Evolutionary conservation across 2,888 invertebrate genomes (phyloP).

Genomic region (Caradrina kadenii): DNA sequence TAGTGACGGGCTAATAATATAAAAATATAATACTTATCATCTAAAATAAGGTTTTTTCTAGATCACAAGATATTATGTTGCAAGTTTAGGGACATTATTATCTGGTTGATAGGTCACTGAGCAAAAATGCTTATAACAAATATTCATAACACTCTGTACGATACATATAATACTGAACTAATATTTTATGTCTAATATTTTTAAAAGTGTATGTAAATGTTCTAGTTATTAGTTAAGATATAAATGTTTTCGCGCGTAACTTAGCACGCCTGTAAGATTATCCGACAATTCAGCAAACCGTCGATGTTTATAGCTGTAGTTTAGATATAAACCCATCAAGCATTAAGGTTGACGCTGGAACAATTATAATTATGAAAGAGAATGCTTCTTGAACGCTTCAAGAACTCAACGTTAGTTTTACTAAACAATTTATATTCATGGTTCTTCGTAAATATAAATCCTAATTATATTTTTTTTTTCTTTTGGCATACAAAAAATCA

Average conservation of each 20-base stretch:
- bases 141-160: conserved; percentile 1
- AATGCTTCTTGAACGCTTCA: conserved; percentile 57
- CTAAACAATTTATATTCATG: not conserved
- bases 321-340: conserved; percentile 69
- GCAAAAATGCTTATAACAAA: conserved; percentile 31
- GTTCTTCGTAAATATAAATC: not conserved
- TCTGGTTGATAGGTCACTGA: conserved; percentile 28
- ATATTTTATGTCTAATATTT: conserved; percentile 30
- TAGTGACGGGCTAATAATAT: conserved; percentile 33
- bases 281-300: conserved; percentile 84
- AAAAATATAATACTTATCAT: conserved; percentile 20
- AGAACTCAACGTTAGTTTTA: conserved; percentile 43
- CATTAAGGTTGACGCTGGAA: conserved; percentile 89
- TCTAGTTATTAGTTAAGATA: not conserved
- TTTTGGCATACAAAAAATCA: not conserved
- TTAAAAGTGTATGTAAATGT: conserved; percentile 1
- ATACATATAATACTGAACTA: not conserved
- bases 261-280: conserved; percentile 45
- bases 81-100: not conserved
- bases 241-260: conserved; percentile 15
- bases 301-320: conserved; percentile 83
- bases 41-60: conserved; percentile 13
- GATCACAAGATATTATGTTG: not conserved
- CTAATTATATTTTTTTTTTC: conserved; percentile 2
- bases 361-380: conserved; percentile 75